Evolutionary conservation across 2,888 invertebrate genomes (phyloP).

Genomic region (Biston betularia): DNA sequence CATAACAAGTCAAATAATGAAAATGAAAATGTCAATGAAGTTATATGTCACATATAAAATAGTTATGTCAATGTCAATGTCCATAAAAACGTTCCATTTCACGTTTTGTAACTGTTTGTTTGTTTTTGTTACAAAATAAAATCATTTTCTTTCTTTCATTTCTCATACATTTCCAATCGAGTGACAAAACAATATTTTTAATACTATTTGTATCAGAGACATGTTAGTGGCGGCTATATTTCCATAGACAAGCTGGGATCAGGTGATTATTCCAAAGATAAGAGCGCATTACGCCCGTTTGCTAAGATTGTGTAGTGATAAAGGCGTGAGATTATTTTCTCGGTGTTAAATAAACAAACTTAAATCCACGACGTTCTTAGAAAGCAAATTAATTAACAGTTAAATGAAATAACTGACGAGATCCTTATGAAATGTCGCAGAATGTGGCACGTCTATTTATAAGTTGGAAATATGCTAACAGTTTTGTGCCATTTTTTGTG

Average conservation of each 20-base stretch:
- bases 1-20: too few relatives aligned
- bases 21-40: too few relatives aligned
- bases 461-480: too few relatives aligned
- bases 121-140: too few relatives aligned
- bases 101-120: too few relatives aligned
- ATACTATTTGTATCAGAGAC: not conserved
- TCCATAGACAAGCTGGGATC: constrained; percentile 30
- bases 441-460: not conserved
- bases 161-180: not conserved
- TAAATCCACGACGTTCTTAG: constrained; percentile 26
- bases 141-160: too few relatives aligned
- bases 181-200: not conserved
- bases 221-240: constrained; percentile 9
- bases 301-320: constrained; percentile 34
- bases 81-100: too few relatives aligned
- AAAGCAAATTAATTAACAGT: constrained; percentile 26
- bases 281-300: constrained; percentile 33
- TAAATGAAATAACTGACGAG: not conserved
- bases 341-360: constrained; percentile 24
- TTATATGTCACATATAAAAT: too few relatives aligned
- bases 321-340: constrained; percentile 31
- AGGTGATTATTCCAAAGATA: constrained; percentile 33
- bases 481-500: too few relatives aligned
- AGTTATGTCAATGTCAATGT: too few relatives aligned
- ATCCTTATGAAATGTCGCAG: not conserved